Percentiles rank a stretch among this genome's conserved stretches.
phyloP scores from a whole-genome alignment of 2,797 vertebrate genomes.

The Pipistrellus pygmaeus region DNA sequence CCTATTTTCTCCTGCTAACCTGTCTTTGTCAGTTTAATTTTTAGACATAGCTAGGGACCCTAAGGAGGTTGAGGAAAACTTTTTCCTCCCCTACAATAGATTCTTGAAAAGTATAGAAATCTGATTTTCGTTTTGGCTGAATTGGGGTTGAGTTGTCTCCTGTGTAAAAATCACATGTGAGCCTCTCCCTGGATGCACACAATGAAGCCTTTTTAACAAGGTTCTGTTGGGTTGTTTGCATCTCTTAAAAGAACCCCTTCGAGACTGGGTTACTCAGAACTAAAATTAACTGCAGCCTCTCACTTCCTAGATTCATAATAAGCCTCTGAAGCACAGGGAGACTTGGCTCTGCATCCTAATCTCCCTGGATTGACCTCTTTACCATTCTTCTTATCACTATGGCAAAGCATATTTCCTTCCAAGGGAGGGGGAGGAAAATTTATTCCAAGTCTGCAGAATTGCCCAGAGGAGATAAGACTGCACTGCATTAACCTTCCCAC shows the following conservation, averaged over 20 bases:
- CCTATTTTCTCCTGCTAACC: neutral
- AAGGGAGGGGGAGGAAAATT: constrained; percentile 61
- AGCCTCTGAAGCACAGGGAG: neutral
- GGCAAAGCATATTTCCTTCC: constrained; percentile 56
- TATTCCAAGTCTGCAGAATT: neutral
- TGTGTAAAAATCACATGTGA: neutral
- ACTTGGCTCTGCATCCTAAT: neutral
- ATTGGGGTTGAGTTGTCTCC: neutral
- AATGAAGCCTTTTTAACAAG: constrained; percentile 46
- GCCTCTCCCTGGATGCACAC: neutral
- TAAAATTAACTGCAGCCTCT: constrained; percentile 73
- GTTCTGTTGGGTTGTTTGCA: constrained; percentile 59
- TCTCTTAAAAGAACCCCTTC: constrained; percentile 55
- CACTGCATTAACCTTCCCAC: constrained; percentile 66
- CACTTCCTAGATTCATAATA: constrained; percentile 69
- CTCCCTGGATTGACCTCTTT: constrained; percentile 63
- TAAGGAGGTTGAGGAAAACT: neutral
- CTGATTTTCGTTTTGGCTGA: constrained; percentile 65
- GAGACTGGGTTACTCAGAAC: constrained; percentile 64
- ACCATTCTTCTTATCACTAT: constrained; percentile 68
- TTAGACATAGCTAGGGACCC: neutral
- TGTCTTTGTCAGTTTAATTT: constrained; percentile 14
- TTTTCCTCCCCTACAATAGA: neutral
- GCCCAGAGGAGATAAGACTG: constrained; percentile 46
- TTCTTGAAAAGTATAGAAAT: constrained; percentile 42